Percentiles rank a stretch among this genome's conserved stretches.
phyloP scores from a whole-genome alignment of 2,888 invertebrate genomes.

The Meteorus cinctellus region DNA sequence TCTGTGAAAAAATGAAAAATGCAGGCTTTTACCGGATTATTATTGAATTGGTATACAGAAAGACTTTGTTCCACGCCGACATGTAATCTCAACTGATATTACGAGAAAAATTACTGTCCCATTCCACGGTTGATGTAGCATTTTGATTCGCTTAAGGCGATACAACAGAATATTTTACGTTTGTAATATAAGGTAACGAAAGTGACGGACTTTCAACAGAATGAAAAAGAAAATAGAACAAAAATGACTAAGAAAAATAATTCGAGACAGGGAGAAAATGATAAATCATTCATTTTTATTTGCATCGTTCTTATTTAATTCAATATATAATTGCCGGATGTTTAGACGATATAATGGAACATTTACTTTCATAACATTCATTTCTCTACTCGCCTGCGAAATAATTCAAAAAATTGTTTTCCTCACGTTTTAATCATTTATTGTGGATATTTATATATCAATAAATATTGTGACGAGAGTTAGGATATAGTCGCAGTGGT shows the following conservation, averaged over 20 bases:
- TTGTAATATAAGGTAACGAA: constrained; percentile 9
- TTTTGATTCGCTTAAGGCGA: constrained; percentile 7
- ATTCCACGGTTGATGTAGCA: not conserved
- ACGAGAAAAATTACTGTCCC: not conserved
- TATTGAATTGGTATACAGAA: not conserved
- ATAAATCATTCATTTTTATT: constrained; percentile 7
- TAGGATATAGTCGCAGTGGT: not conserved
- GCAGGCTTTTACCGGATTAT: not conserved
- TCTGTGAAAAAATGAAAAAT: not conserved
- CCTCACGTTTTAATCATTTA: not conserved
- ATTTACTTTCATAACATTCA: constrained; percentile 8
- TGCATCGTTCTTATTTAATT: constrained; percentile 5
- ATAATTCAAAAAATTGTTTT: not conserved
- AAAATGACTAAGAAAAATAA: not conserved
- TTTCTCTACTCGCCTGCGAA: not conserved
- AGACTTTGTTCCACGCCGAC: not conserved
- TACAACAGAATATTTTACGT: constrained; percentile 1
- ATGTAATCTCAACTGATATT: not conserved
- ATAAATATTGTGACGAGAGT: not conserved
- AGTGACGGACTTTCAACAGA: not conserved
- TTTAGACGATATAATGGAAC: constrained; percentile 1
- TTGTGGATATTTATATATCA: not conserved
- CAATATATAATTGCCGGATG: constrained; percentile 5
- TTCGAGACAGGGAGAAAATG: not conserved
- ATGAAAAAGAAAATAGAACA: not conserved